Evolutionary conservation across 2,113 vertebrate genomes (phyloP), one percentile per base, ranked within the genome.

Genomic region (Poecile atricapillus): DNA sequence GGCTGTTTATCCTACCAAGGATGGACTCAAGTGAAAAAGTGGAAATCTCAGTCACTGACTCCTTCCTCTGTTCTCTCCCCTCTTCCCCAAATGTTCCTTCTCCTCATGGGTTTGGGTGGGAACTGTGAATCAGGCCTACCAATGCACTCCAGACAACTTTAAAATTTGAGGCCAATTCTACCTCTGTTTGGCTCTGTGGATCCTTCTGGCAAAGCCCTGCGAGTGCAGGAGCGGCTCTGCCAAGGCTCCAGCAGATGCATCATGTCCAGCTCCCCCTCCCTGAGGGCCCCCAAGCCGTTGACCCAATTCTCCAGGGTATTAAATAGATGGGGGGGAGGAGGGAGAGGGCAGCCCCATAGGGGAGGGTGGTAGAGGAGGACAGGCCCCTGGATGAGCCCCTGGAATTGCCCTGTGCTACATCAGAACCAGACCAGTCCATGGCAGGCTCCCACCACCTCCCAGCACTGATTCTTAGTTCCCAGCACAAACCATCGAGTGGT

Each of bases 241-340:
- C 92, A 82, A 87, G 69, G 87, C 74, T 95, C 76, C 64, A 30
- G 83, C 89, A 63, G 83, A 96, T 89, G 81, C 30, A 5, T 37
- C 0, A 1, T 62, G 62, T 71, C 73, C 89, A 86, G 86, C 64
- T 82, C 59, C 82, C 76, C 76, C 76, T 93, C 56, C 73, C 83
- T 1, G 3, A 78, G 89, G 95, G 80, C 94, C 80, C 50, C 86
- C 7, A 20, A 39, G 73, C 86, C 2, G 8, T 74, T 95, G 94
- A 96, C 91, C 83, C 89, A 89, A 7, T 90, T 95, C 76, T 74
- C 80, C 1, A 7, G 35, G 47, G 63, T 56, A 83, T 62, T 83
- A 82, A 87, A 77, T 21, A 31, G 43, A 47, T 50, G 19, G 22
- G 8, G 7, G 3, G 17, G 21, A 39, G 37, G n/a, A 44, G 71